Conservation (phyloP, 2,888 invertebrate genomes). For the Eupithecia pulchellata region DNA sequence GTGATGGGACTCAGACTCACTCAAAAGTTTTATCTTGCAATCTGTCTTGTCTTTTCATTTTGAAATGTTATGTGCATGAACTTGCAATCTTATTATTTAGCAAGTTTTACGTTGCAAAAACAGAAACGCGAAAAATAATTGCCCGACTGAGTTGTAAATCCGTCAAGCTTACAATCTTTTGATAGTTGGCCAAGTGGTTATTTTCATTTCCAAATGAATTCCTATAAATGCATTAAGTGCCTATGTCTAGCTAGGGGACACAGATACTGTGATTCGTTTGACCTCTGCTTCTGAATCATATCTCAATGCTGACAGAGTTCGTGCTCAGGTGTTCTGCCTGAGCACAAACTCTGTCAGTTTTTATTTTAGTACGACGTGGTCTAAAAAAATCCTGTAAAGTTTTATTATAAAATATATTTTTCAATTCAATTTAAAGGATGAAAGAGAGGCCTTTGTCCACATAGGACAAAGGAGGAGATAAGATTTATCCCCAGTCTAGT, state of each 20-base stretch:
- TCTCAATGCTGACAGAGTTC: not conserved
- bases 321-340: too few species aligned
- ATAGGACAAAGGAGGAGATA: not conserved
- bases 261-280: not conserved
- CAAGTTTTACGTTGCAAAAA: constrained; percentile 2
- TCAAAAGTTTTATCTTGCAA: not conserved
- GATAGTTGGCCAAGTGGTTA: not conserved
- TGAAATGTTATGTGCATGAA: not conserved
- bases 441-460: not conserved
- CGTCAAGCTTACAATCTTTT: not conserved
- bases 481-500: not conserved
- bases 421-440: not conserved
- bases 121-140: not conserved
- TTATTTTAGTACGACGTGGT: not conserved
- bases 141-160: not conserved
- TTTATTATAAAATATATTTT: not conserved
- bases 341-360: too few species aligned
- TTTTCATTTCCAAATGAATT: not conserved
- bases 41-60: constrained; percentile 15
- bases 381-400: not conserved
- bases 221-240: not conserved
- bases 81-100: not conserved
- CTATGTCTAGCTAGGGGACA: not conserved
- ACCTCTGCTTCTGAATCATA: not conserved
- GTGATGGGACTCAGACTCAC: constrained; percentile 32